phyloP scores from a whole-genome alignment of 2,113 vertebrate genomes.

The Lepidothrix coronata region DNA sequence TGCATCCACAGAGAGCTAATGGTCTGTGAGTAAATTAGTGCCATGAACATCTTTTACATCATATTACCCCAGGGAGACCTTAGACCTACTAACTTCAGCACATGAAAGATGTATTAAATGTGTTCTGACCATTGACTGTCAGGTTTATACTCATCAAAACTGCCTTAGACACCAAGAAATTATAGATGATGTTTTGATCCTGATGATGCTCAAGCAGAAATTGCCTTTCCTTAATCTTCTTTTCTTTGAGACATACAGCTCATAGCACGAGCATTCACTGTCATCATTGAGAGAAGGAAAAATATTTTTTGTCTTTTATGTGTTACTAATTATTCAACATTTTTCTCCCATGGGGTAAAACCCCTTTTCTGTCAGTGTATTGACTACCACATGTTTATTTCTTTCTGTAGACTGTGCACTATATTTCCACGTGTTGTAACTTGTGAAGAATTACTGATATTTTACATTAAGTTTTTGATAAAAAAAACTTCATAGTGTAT shows the following conservation, averaged over 20 bases:
- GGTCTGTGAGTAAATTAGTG: conserved; percentile 51
- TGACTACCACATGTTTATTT: not conserved
- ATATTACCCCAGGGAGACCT: conserved; percentile 31
- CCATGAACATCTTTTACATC: conserved; percentile 39
- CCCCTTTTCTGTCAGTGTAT: not conserved
- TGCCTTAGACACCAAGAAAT: not conserved
- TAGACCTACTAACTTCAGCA: conserved; percentile 26
- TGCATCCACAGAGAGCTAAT: conserved; percentile 40
- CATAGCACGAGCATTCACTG: not conserved
- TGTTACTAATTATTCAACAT: not conserved
- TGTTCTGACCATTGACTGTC: conserved; percentile 50
- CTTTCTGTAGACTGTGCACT: not conserved
- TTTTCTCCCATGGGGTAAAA: not conserved
- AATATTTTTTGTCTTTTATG: not conserved
- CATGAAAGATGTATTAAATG: conserved; percentile 30
- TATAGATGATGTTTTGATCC: conserved; percentile 3
- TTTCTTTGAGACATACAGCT: not conserved
- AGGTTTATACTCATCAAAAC: conserved; percentile 35
- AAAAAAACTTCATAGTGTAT: not conserved
- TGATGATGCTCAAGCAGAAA: not conserved
- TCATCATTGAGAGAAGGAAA: not conserved
- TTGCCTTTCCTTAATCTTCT: not conserved
- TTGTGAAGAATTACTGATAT: not conserved
- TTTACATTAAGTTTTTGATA: not conserved
- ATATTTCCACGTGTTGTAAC: not conserved